Base-by-base conservation (phyloP, 2,888 invertebrate species). In the Eupithecia vulgata region DNA sequence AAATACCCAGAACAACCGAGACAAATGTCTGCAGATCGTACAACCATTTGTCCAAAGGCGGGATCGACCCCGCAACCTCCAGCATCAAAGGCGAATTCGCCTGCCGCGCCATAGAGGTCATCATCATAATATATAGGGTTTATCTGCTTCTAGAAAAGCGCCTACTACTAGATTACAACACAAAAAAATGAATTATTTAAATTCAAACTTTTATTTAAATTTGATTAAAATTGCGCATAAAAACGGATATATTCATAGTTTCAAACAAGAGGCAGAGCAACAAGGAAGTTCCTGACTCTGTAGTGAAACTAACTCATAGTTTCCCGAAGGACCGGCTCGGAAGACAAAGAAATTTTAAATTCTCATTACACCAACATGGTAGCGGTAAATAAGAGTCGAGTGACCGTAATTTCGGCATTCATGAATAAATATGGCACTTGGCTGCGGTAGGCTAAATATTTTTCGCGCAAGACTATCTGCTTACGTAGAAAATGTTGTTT, bases 241-340 rank as follows among this genome's bases (percentile, higher is more conserved):
- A 71, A 76, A 72, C 68, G 70, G 70, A 75, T 73, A 72, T 73
- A 70, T 76, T 73, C 70, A 71, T 68, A 71, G 75, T 74, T 72
- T 72, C 62, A 73, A 77, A 76, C 75, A 76, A 72, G 68, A 76
- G 72, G 40, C 68, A 73, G 73, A 72, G n/a, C n/a, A n/a, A n/a
- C n/a, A n/a, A 75, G 75, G 73, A 77, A 80, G 74, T 80, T 78
- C 75, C 66, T 70, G 62, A 73, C 71, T 75, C 73, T 71, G 74
- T 80, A 78, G 77, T 76, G 72, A 69, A 71, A 78, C 71, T 73
- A n/a, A n/a, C n/a, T n/a, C n/a, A n/a, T 75, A 80, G 75, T 74
- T 74, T 73, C 75, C 68, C 74, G 30, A n/a, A 67, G 74, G 77
- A 78, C 68, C 68, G 65, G 69, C 68, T 71, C 72, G 65, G 45